A percentile compares a stretch with the other conserved stretches of the same genome.
phyloP scores from a whole-genome alignment of 2,888 invertebrate species.

The Caprella mutica region DNA sequence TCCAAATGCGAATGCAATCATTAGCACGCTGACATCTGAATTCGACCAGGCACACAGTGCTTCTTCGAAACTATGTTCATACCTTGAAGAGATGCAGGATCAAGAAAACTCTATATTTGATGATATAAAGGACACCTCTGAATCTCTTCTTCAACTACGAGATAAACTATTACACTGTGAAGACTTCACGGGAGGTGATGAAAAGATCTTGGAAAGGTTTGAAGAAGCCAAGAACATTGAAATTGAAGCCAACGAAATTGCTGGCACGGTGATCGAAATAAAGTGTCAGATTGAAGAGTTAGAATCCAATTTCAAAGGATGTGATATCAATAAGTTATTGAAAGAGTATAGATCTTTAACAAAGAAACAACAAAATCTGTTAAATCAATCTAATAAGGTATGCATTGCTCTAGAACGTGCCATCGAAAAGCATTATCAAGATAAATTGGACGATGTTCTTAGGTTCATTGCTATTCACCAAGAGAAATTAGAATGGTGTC shows the following conservation, averaged over 20 bases:
- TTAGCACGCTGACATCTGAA: constrained; percentile 34
- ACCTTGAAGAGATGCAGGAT: constrained; percentile 31
- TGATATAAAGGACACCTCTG: constrained; percentile 58
- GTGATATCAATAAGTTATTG: constrained; percentile 61
- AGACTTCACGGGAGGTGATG: constrained; percentile 75
- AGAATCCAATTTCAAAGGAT: constrained; percentile 61
- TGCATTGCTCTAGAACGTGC: constrained; percentile 45
- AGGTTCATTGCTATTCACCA: constrained; percentile 66
- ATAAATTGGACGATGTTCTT: constrained; percentile 68
- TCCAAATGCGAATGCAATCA: constrained; percentile 41
- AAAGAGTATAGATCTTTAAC: constrained; percentile 74
- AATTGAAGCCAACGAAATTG: constrained; percentile 56
- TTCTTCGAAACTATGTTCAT: constrained; percentile 25
- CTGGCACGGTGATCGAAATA: constrained; percentile 56
- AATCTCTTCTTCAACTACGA: constrained; percentile 58
- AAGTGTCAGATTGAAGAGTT: constrained; percentile 58
- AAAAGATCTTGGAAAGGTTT: constrained; percentile 66
- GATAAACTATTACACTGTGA: constrained; percentile 80
- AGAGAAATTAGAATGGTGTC: constrained; percentile 84
- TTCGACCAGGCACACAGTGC: constrained; percentile 29
- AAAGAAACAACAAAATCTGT: constrained; percentile 66
- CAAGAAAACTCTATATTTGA: constrained; percentile 47
- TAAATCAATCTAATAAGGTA: constrained; percentile 67
- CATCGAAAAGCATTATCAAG: constrained; percentile 74
- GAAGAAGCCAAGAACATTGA: constrained; percentile 62